phyloP scores from a whole-genome alignment of 2,888 invertebrate genomes.

The Calameuta pallipes region DNA sequence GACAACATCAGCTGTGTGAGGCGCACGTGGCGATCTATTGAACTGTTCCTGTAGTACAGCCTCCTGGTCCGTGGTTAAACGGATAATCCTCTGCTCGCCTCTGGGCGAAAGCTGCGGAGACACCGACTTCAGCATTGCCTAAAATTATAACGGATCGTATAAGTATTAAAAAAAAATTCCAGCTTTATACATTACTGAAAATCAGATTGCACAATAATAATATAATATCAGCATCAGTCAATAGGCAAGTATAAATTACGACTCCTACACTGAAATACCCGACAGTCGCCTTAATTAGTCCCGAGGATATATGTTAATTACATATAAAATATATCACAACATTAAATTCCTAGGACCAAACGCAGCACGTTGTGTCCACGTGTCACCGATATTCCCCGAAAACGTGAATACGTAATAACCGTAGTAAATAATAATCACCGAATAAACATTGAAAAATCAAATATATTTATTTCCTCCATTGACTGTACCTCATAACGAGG shows the following conservation, averaged over 20 bases:
- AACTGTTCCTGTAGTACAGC: slow-evolving; percentile 68
- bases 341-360: not conserved
- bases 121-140: slow-evolving; percentile 45
- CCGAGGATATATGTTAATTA: not conserved
- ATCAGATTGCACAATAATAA: not conserved
- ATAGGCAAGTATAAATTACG: not conserved
- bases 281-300: not conserved
- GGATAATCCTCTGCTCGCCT: slow-evolving; percentile 48
- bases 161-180: not conserved
- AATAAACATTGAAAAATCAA: too few species aligned
- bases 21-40: slow-evolving; percentile 66
- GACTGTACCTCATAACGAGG: too few species aligned
- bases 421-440: too few species aligned
- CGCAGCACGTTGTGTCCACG: not conserved
- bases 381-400: not conserved
- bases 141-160: slow-evolving; percentile 15
- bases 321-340: not conserved
- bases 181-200: not conserved
- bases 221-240: not conserved
- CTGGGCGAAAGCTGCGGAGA: slow-evolving; percentile 35
- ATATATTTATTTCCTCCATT: too few species aligned
- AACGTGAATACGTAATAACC: not conserved
- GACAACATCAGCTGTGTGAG: slow-evolving; percentile 67
- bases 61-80: slow-evolving; percentile 65
- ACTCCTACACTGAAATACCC: not conserved